phyloP scores from a whole-genome alignment of 2,888 invertebrate genomes.

The Pyrochroa serraticornis region DNA sequence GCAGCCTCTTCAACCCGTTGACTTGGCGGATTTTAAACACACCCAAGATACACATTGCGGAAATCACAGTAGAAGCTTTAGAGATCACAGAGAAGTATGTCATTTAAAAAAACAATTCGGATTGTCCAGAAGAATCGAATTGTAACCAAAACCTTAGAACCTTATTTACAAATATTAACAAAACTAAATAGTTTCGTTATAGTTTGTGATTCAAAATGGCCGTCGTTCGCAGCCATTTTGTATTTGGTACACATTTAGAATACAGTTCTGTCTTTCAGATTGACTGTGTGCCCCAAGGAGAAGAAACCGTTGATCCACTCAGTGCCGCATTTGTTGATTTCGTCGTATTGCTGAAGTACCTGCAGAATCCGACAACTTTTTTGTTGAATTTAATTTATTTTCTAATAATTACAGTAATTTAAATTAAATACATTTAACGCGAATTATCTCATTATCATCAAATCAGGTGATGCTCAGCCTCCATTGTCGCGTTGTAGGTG shows the following conservation, averaged over 20 bases:
- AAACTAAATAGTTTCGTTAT: no score
- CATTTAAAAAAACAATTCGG: no score
- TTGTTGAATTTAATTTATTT: neutral
- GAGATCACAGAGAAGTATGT: constrained; percentile 70
- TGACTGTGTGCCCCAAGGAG: constrained; percentile 72
- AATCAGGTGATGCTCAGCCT: no score
- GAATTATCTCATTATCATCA: neutral
- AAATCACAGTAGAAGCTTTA: constrained; percentile 73
- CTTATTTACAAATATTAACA: no score
- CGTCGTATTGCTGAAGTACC: constrained; percentile 50
- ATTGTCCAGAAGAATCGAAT: no score
- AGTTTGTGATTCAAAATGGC: no score
- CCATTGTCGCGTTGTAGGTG: no score
- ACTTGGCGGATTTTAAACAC: constrained; percentile 81
- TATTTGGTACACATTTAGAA: no score
- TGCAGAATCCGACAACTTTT: neutral
- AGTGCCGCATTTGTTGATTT: constrained; percentile 60
- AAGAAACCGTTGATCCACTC: constrained; percentile 72
- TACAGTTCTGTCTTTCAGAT: constrained; percentile 56
- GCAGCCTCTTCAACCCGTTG: constrained; percentile 79
- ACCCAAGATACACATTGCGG: constrained; percentile 76
- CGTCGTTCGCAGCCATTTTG: no score
- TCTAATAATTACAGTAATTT: neutral
- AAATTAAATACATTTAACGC: no score
- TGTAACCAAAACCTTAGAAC: no score